A percentile compares a stretch with the other conserved stretches of the same genome.
Conservation (phyloP, 2,888 invertebrate genomes). For the Phalera bucephala region DNA sequence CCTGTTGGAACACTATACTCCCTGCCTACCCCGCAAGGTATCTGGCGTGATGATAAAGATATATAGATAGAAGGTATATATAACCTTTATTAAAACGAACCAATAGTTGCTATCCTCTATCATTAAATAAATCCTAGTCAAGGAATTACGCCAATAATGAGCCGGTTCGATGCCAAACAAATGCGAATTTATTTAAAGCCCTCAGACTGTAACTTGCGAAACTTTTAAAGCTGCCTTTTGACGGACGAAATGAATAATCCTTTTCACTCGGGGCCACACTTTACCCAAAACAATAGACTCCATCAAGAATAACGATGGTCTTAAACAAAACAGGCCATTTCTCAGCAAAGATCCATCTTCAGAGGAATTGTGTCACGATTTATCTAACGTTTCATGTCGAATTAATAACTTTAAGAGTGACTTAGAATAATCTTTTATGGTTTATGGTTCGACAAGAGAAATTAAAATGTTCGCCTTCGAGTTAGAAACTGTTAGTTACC, state of each 20-base stretch:
- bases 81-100: too few species aligned
- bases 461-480: slow-evolving; percentile 36
- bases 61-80: too few species aligned
- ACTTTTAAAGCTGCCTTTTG: slow-evolving; percentile 54
- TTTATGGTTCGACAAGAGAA: slow-evolving; percentile 30
- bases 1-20: too few species aligned
- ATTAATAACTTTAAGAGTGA: slow-evolving; percentile 55
- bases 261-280: slow-evolving; percentile 63
- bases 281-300: slow-evolving; percentile 67
- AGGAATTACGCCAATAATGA: slow-evolving; percentile 6
- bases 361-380: slow-evolving; percentile 51
- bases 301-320: slow-evolving; percentile 73
- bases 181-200: slow-evolving; percentile 55
- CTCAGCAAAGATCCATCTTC: slow-evolving; percentile 42
- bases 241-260: slow-evolving; percentile 72
- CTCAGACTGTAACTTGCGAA: slow-evolving; percentile 51
- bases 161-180: slow-evolving; percentile 29
- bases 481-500: slow-evolving; percentile 29
- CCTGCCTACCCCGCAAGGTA: too few species aligned
- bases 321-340: slow-evolving; percentile 75
- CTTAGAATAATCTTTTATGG: slow-evolving; percentile 47
- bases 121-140: too few species aligned
- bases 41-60: too few species aligned
- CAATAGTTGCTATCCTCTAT: too few species aligned
- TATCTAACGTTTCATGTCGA: slow-evolving; percentile 50